Base-by-base conservation (phyloP, 2,888 invertebrate genomes). In the Limnephilus rhombicus region DNA sequence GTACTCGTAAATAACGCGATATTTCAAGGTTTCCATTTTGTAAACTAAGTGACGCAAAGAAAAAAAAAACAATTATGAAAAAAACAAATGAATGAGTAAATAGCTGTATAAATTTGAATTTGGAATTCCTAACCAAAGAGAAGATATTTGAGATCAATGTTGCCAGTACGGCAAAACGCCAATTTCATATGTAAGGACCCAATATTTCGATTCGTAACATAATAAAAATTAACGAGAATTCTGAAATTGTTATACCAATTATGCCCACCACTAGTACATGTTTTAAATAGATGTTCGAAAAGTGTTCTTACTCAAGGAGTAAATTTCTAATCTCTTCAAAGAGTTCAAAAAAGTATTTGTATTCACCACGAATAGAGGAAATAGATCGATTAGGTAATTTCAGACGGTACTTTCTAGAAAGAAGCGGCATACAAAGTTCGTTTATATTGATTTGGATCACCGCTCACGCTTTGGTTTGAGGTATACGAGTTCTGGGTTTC, bases 391-490 rank as follows among this genome's bases (percentile, higher is more conserved):
- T 68, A 68, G 68, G 24, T 68, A 68, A 68, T 68, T 68, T 68
- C 45, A 87, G 45, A 89, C 41, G 31, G 88, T 34, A 49, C 90
- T 90, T 90, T 90, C 90, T 90, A 90, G 82, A 18, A 9, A 12
- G 29, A 80, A 80, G 34, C 13, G 53, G 80, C 34, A 90, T 82
- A 82, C 29, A 82, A 31, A 90, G 82, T 68, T 34, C 29, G 3
- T 82, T 90, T 49, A 45, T 3, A 41, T 41, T n/a, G 82, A 90
- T 18, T 90, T 82, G 41, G 15, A 45, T 90, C 45, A 45, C 89
- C 7, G 45, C 81, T 90, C 89, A 90, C 89, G 89, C 82, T 15
- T 49, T 24, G 89, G 37, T 80, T 18, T 68, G 53, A 68, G 53
- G 15, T 53, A 18, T 15, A 24, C 31, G 31, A n/a, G n/a, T 31